Evolutionary conservation across 2,797 vertebrate genomes (phyloP), one percentile per base, ranked within the genome.

Genomic region (Geotria australis): DNA sequence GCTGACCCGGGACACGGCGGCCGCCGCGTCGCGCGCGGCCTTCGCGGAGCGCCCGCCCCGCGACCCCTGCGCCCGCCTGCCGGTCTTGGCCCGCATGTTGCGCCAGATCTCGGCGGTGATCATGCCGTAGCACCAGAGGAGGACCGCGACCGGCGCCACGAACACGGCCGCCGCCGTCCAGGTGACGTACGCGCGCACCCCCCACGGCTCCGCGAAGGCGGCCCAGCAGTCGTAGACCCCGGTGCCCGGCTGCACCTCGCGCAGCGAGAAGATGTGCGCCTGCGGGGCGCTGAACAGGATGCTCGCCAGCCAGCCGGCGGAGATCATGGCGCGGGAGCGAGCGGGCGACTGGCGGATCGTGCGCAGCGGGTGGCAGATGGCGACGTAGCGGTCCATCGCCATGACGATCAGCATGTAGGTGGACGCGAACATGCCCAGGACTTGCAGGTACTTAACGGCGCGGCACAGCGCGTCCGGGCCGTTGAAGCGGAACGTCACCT

Each of bases 351-450:
- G 78, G 66, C 75, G 76, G 62, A 86, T 64, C 3, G 80, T 77
- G 60, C 82, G 76, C 60, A 98, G 74, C 0, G 91, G 91, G 62
- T 79, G 80, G 65, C 88, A 96, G 66, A 98, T 81, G 10, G 91
- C 88, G 65, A 94, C 63, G 62, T 89, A 98, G 61, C 91, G 76
- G 72, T 98, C 91, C 15, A 98, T 68, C 47, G 91, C 89, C 91
- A 98, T 96, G 58, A 96, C 70, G 61, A 98, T 74, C 10, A 96
- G 78, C 81, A 98, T 76, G 72, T 98, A 98, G 24, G 91, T 96
- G 49, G 91, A 98, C 1, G 89, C 91, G n/a, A 98, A 98, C 91
- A 98, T 98, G 3, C 85, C 89, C 60, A 98, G 88, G 1, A 95
- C 82, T 71, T 98, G 91, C 59, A 91, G 65, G 67, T 93, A 98